phyloP scores from a whole-genome alignment of 2,888 invertebrate genomes.

The Agrochola lychnidis region DNA sequence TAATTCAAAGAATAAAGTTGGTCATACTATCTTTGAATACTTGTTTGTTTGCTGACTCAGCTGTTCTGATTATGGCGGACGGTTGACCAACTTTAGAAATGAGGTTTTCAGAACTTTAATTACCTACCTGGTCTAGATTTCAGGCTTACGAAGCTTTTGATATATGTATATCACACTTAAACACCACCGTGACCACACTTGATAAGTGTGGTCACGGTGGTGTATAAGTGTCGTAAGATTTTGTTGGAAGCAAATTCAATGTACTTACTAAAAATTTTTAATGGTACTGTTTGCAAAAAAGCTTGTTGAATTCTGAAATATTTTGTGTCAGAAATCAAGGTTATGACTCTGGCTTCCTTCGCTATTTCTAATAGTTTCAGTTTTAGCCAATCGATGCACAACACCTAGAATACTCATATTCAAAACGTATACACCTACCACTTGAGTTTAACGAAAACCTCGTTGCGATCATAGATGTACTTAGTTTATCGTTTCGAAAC shows the following conservation, averaged over 20 bases:
- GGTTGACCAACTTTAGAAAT: not conserved
- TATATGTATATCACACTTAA: too few relatives aligned
- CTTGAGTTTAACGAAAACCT: not conserved
- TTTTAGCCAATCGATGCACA: not conserved
- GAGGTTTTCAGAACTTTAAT: not conserved
- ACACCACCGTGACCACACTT: too few relatives aligned
- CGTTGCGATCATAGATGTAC: not conserved
- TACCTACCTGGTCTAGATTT: not conserved
- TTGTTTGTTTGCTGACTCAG: constrained; percentile 35
- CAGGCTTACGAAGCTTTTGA: not conserved
- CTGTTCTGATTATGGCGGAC: not conserved
- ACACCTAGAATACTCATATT: not conserved
- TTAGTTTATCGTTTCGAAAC: constrained; percentile 13
- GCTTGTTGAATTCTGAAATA: not conserved
- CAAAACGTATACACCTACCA: not conserved
- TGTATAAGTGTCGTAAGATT: not conserved
- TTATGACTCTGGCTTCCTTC: not conserved
- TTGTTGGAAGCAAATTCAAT: not conserved
- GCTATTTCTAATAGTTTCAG: not conserved
- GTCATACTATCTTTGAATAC: not conserved
- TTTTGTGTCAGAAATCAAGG: not conserved
- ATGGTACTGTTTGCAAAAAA: not conserved
- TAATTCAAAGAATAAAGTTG: constrained; percentile 10
- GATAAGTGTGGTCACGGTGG: too few relatives aligned
- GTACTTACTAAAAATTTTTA: not conserved